phyloP scores from a whole-genome alignment of 2,797 vertebrate species.

The Valencia hispanica region DNA sequence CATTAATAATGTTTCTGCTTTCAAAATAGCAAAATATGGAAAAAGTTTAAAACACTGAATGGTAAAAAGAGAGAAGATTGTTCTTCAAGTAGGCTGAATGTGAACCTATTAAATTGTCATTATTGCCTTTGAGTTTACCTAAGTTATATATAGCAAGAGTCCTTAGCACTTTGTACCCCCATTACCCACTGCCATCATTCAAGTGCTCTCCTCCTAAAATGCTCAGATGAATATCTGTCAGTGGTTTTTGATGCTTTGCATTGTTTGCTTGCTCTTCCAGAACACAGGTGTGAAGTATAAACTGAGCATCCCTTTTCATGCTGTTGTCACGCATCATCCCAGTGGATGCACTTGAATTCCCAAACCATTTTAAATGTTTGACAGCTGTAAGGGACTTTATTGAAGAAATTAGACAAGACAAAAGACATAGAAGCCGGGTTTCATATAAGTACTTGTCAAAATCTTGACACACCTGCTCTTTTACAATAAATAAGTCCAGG shows the following conservation, averaged over 20 bases:
- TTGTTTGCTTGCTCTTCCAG: constrained; percentile 55
- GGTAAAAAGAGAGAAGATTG: not conserved
- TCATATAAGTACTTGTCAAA: constrained; percentile 1
- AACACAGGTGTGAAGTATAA: constrained; percentile 59
- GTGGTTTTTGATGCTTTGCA: constrained; percentile 10
- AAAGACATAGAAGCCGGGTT: not conserved
- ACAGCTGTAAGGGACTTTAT: constrained; percentile 31
- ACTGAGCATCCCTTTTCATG: constrained; percentile 37
- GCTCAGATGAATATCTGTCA: constrained; percentile 57
- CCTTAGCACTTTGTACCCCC: constrained; percentile 39
- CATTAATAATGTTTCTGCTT: too few relatives aligned
- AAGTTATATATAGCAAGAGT: constrained; percentile 53
- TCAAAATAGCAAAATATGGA: not conserved
- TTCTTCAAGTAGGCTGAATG: constrained; percentile 36
- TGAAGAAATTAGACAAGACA: constrained; percentile 4
- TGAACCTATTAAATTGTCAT: constrained; percentile 69
- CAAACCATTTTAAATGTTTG: constrained; percentile 26
- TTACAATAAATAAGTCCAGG: not conserved
- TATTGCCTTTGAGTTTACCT: constrained; percentile 43
- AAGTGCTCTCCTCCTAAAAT: constrained; percentile 40
- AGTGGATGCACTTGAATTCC: constrained; percentile 40
- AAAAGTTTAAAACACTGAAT: not conserved
- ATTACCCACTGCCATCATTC: constrained; percentile 2
- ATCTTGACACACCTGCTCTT: not conserved
- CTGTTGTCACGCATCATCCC: constrained; percentile 48